Base-by-base conservation (phyloP, 1,140 invertebrate genomes). In the Zaprionus vittiger region DNA sequence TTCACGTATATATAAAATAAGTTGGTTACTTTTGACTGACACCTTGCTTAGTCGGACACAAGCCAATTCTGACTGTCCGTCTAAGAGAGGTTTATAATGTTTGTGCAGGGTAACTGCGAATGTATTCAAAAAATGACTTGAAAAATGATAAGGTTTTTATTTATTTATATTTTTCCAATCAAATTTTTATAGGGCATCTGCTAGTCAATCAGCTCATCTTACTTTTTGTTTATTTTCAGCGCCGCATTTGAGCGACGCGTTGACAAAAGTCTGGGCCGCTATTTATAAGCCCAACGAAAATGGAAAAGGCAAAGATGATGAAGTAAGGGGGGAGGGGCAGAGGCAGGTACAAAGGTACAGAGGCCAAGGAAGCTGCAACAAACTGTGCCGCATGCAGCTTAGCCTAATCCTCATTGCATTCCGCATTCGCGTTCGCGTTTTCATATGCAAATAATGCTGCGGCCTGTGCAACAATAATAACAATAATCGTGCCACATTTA, bases 401-500 rank as follows among this genome's bases (percentile, higher is more conserved):
- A 38, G 37, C 38, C 70, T 24, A 37, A 24, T 56, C 12, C 52
- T 44, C 17, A 28, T 37, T 64, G 44, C 34, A 70, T 54, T 68
- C 63, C 34, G 52, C 70, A 28, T 49, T 54, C 34, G 52, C 62
- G 38, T 49, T 44, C 44, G 60, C 67, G 41, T 75, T 71, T 78
- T 72, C 73, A 64, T 80, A 79, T 76, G 81, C 78, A 83, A 83
- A 83, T 86, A 86, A 86, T 83, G 67, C 79, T 83, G 71, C 74
- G 81, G 60, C 83, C 63, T 61, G 79, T 61, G 79, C 81, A 68
- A 73, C 82, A 90, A 83, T 89, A 91, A 91, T 89, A 91, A 91
- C 82, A 89, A 91, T 91, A 91, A 91, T 89, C 80, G 85, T 83
- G 85, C 77, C 77, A 89, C 78, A 91, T 85, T 91, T 86, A 91